Evolutionary conservation across 2,888 invertebrate species (phyloP).

Genomic region (Coleophora deauratella): DNA sequence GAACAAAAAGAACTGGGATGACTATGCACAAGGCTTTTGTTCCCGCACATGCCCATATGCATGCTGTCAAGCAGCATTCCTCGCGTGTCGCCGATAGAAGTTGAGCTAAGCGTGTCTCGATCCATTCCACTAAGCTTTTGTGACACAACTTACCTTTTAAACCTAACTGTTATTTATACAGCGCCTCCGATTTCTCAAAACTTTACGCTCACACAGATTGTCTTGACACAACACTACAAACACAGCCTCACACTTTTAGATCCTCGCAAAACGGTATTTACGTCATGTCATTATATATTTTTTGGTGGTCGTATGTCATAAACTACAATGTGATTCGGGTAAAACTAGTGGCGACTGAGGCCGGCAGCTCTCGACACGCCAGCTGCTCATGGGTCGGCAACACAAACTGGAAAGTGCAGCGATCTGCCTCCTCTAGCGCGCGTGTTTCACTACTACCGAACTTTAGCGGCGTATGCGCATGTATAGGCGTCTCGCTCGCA

Average conservation of each 20-base stretch:
- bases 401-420: conserved; percentile 60
- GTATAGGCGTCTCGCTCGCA: conserved; percentile 32
- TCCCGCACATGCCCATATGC: conserved; percentile 59
- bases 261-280: conserved; percentile 19
- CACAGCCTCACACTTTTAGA: conserved; percentile 39
- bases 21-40: conserved; percentile 70
- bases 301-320: conserved; percentile 34
- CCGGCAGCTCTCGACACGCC: conserved; percentile 52
- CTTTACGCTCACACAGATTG: conserved; percentile 33
- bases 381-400: conserved; percentile 59
- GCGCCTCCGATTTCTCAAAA: conserved; percentile 44
- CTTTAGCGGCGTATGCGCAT: conserved; percentile 53
- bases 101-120: conserved; percentile 54
- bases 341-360: conserved; percentile 52
- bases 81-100: conserved; percentile 64
- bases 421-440: conserved; percentile 43
- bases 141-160: conserved; percentile 70
- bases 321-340: conserved; percentile 42
- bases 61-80: conserved; percentile 73
- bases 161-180: conserved; percentile 64
- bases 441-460: conserved; percentile 55
- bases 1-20: conserved; percentile 59
- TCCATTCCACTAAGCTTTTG: conserved; percentile 59
- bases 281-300: conserved; percentile 55
- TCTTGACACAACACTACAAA: conserved; percentile 43